Evolutionary conservation across 53 echinoderm and acorn worm species (phyloP), one percentile per base, ranked within the genome.

Genomic region (Echinarachnius parma): DNA sequence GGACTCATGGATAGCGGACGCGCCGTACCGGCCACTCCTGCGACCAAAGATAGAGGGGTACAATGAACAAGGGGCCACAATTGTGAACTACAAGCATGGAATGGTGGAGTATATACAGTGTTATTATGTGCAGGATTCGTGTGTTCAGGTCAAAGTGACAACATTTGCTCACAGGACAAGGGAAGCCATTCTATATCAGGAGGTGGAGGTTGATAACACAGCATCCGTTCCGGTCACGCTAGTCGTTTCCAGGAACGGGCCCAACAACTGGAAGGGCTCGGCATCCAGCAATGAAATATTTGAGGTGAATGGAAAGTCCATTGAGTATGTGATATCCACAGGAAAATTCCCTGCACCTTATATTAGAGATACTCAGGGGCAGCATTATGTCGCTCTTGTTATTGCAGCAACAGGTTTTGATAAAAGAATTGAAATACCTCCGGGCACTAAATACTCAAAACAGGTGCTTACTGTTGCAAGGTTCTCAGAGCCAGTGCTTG

Each of bases 251-350:
- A 74, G 90, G 24, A 86, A 77, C 57, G 94, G 88, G 9, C 84
- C 90, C 1, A 61, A 76, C 44, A 81, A 90, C 42, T 94, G 94
- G 94, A 94, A 94, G 53, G 90, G 88, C 9, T 83, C 90, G 0
- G 84, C 74, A 61, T 80, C 90, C 21, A 81, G 83, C 21, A 75
- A 75, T 10, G 94, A 94, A 57, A 77, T 84, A 30, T 75, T 90
- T 29, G 59, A 63, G 36, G 83, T 94, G 11, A 81, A 90, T 46
- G 84, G 84, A 48, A 81, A 67, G 30, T 70, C 78, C 21, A 48
- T 77, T 44, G 81, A 87, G 33, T 94, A 90, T 62, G 58, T 74
- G 7, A 72, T 94, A 52, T 72, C 77, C 4, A 65, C 76, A 11
- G 87, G 83, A 13, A 79, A 83, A 34, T 89, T 89, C 53, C 76